These are phyloP conservation scores for Alaudala cheleensis DNA, from an alignment of 2,113 vertebrate species.

Conservation along the genomic window DNA sequence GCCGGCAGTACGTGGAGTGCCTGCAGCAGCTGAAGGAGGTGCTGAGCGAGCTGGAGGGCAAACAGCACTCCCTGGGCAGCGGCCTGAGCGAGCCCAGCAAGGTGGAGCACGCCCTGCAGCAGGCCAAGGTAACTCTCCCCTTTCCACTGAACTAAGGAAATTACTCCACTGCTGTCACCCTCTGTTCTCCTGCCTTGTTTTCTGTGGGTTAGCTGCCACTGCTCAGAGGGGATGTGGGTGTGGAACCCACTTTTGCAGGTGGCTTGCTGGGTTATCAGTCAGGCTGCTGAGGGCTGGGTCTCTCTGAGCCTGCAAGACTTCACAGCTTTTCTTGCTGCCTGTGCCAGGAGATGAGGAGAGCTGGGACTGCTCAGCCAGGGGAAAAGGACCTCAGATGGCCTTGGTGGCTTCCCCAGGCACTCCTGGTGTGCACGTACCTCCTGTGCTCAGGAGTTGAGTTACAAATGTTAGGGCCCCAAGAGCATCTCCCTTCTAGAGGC, in stretches of 20 bases:
- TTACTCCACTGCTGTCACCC: not conserved
- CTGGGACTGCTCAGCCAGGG: not conserved
- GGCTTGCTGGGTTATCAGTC: not conserved
- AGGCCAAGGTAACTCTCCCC: constrained; percentile 73
- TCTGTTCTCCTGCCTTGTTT: not conserved
- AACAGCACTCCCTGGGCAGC: constrained; percentile 59
- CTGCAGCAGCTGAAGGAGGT: constrained; percentile 67
- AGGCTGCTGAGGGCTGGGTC: not conserved
- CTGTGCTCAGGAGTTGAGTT: not conserved
- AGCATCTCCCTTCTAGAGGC: not conserved
- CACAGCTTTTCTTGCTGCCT: not conserved
- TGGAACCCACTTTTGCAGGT: not conserved
- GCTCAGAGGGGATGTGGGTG: rapidly evolving
- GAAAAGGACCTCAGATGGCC: not conserved
- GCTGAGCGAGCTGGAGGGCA: constrained; percentile 70
- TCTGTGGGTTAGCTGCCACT: rapidly evolving
- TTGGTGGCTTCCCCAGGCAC: not conserved
- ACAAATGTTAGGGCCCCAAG: rapidly evolving
- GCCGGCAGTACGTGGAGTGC: constrained; percentile 55
- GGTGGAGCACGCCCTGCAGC: constrained; percentile 76
- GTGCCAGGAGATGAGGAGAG: not conserved
- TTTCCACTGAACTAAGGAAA: not conserved
- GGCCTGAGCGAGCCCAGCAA: constrained; percentile 72
- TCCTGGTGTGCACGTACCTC: not conserved
- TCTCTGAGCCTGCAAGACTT: rapidly evolving